Conservation (phyloP, 2,113 vertebrate species). For the Labrus mixtus region DNA sequence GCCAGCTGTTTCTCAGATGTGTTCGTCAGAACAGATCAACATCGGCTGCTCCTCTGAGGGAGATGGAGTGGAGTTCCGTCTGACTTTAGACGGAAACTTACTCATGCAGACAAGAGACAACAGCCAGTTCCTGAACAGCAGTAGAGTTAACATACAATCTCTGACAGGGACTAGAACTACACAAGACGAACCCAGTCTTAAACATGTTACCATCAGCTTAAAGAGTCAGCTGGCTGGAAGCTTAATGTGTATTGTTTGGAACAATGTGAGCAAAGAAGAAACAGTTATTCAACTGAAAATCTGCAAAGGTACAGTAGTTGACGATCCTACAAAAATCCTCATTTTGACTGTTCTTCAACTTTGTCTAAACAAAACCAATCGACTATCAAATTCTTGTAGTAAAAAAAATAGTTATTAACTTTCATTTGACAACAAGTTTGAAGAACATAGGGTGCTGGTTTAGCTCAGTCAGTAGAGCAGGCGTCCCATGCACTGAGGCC, state of each 20-base stretch:
- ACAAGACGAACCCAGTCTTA: neutral
- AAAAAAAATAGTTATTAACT: too few species aligned
- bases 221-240: constrained; percentile 19
- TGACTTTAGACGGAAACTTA: constrained; percentile 9
- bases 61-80: constrained; percentile 29
- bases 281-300: constrained; percentile 5
- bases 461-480: too few species aligned
- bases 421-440: neutral
- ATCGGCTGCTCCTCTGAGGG: constrained; percentile 45
- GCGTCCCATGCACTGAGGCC: too few species aligned
- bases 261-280: constrained; percentile 32
- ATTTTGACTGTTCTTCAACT: too few species aligned
- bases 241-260: constrained; percentile 41
- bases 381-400: too few species aligned
- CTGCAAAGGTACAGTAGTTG: constrained; percentile 39
- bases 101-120: neutral
- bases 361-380: too few species aligned
- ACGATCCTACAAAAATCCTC: neutral
- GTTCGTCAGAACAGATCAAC: constrained; percentile 41
- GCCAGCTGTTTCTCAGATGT: constrained; percentile 48
- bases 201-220: constrained; percentile 18
- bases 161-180: neutral
- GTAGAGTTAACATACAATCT: neutral
- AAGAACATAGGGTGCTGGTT: neutral
- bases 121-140: neutral